Evolutionary conservation across 64 coral and sea anemone genomes (phyloP).

Genomic region (Stichodactyla mertensii): DNA sequence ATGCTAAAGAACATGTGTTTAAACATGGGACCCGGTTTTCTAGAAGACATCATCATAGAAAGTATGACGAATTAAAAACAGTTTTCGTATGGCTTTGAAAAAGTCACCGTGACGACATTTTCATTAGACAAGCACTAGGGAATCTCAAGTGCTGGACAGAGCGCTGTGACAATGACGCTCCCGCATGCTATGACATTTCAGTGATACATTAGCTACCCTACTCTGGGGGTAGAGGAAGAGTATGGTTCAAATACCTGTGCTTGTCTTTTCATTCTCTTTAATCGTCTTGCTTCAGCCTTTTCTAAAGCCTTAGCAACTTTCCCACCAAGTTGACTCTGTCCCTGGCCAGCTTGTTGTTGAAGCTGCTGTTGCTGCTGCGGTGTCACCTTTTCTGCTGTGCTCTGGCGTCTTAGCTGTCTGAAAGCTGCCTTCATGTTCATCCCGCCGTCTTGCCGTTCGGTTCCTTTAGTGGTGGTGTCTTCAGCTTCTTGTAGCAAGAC

Average conservation of each 20-base stretch:
- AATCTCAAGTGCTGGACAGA: too few relatives aligned
- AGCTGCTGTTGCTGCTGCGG: slow-evolving; percentile 44
- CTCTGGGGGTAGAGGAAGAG: too few relatives aligned
- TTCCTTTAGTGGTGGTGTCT: slow-evolving; percentile 4
- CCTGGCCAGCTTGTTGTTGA: slow-evolving; percentile 50
- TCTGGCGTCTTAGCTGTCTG: slow-evolving; percentile 37
- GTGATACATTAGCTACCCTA: too few relatives aligned
- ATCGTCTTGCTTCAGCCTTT: slow-evolving; percentile 85
- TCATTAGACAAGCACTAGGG: too few relatives aligned
- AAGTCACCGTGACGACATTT: too few relatives aligned
- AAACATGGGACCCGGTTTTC: too few relatives aligned
- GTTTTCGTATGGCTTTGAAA: too few relatives aligned
- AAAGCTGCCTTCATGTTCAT: slow-evolving; percentile 14
- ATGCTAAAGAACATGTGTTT: too few relatives aligned
- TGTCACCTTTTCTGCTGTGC: slow-evolving; percentile 46
- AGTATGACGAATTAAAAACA: too few relatives aligned
- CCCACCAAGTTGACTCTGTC: slow-evolving; percentile 74
- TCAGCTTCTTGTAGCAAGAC: slow-evolving; percentile 56
- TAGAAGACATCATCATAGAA: too few relatives aligned
- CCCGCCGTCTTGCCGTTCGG: slow-evolving; percentile 57
- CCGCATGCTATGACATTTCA: too few relatives aligned
- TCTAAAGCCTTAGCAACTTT: slow-evolving; percentile 94
- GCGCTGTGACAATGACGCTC: too few relatives aligned
- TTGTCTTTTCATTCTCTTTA: slow-evolving; percentile 77
- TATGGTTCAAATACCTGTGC: slow-evolving; percentile 41